Evolutionary conservation across 2,888 invertebrate species (phyloP), one percentile per base, ranked within the genome.

Genomic region (Acleris literana): DNA sequence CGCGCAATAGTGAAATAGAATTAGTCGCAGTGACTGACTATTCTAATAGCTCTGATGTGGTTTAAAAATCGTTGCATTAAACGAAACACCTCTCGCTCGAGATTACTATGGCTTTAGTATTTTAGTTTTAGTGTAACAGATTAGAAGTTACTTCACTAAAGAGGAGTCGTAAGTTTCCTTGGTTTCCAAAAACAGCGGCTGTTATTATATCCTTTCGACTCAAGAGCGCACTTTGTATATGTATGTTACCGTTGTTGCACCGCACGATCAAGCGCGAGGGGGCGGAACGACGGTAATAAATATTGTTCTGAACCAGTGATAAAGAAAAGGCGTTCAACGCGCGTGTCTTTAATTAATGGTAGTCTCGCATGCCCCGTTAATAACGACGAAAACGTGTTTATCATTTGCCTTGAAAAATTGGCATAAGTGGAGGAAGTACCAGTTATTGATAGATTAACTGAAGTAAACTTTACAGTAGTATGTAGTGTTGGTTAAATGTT

Each of bases 201-300:
- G 11, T 33, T 33, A 33, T 7, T 33, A 33, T 33, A 55, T 51
- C 20, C 44, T 52, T 17, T 17, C 33, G 49, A 44, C 20, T 56
- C 60, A 61, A 56, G 25, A 33, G 44, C 7, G 2, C 13, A 25
- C 6, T 25, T n/a, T 13, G 13, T 44, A n/a, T n/a, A n/a, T 16
- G 44, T 33, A 49, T 33, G 33, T 20, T 58, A 58, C 18, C 18
- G 49, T 58, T 29, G 58, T 49, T 25, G 46, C 25, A 33, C 18
- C 22, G 48, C 49, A 58, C 22, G 22, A 11, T 11, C 29, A 25
- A 65, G 51, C 52, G 52, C 56, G 49, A 48, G 61, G 56, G 52
- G 48, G 51, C 56, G 61, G 65, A 66, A 61, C 56, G 65, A 60
- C 43, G 17, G 61, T 66, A 61, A 51, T 52, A 66, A 66, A 61